A percentile compares a stretch with the other conserved stretches of the same genome.
Conservation (phyloP, 2,113 vertebrate species). For the Lampris incognitus region DNA sequence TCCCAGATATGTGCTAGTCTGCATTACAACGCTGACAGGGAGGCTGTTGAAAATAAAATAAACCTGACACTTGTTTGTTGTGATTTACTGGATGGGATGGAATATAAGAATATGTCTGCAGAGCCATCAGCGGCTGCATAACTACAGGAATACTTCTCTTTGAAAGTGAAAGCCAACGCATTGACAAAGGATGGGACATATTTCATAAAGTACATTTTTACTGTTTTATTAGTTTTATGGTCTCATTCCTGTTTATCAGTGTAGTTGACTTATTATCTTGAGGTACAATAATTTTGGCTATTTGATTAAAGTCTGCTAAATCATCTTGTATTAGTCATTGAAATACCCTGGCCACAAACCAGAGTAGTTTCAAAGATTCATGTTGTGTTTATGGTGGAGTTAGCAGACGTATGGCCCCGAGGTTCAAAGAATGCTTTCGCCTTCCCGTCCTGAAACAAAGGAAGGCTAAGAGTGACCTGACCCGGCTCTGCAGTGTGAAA, state of each 20-base stretch:
- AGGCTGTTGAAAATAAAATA: slow-evolving; percentile 10
- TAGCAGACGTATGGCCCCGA: slow-evolving; percentile 58
- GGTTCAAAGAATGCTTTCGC: slow-evolving; percentile 61
- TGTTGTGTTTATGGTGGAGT: slow-evolving; percentile 73
- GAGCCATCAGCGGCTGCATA: neutral
- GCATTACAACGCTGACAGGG: neutral
- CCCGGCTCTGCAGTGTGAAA: slow-evolving; percentile 73
- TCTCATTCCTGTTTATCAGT: too few species aligned
- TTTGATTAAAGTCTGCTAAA: slow-evolving; percentile 34
- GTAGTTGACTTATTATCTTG: neutral
- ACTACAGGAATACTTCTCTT: neutral
- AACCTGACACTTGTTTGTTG: neutral
- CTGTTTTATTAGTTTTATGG: neutral
- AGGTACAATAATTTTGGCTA: slow-evolving; percentile 39
- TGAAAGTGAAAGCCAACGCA: neutral
- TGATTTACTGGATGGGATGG: neutral
- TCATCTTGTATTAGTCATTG: slow-evolving; percentile 24
- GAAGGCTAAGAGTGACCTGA: slow-evolving; percentile 69
- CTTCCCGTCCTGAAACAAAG: slow-evolving; percentile 56
- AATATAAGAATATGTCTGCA: too few species aligned
- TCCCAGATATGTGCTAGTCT: neutral
- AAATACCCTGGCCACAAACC: slow-evolving; percentile 59
- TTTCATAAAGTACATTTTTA: neutral
- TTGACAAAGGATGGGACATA: neutral
- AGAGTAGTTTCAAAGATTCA: slow-evolving; percentile 66